Base-by-base conservation (phyloP, 2,113 vertebrate genomes). In the Gopherus evgoodei region DNA sequence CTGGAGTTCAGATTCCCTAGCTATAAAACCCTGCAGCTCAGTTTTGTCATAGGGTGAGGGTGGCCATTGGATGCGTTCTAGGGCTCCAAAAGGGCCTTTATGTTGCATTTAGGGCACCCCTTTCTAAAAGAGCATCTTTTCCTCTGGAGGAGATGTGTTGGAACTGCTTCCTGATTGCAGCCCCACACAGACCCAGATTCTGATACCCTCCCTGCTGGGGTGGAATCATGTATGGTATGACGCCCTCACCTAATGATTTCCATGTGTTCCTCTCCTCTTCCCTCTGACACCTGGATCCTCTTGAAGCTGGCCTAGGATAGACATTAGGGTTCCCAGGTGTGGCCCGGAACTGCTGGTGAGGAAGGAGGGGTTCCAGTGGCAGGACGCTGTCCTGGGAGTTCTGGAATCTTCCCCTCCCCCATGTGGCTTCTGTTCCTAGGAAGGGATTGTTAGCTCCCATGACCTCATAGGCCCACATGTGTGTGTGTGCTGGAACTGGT, bases 241-340 rank as follows among this genome's bases (percentile, higher is more conserved):
- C 6, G 38, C 72, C 42, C 31, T 85, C 42, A 87, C 81, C 83
- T 29, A 2, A 14, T 11, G 22, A 47, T 76, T 81, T 12, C 12
- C 19, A 29, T 25, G 24, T 21, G 50, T 62, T 81, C 44, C 24
- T 79, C n/a, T 69, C 83, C 2, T 35, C 44, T 85, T 13, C 72
- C 42, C 1, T 38, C 1, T 0, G 0, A 50, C 62, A 52, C 44
- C 53, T 1, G 1, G 56, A 44, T n/a, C 38, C 85, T 81, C 11
- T 69, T 38, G 27, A 52, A 25, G 52, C 52, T 54, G 52, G 35
- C 21, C 57, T 24, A 24, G 69, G 25, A 50, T 25, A 16, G 59
- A 42, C 5, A 29, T 62, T 81, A 42, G 12, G 8, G 27, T 31
- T 21, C n/a, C 19, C 4, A 9, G 8, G 22, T 42, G 35, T 27